phyloP scores from a whole-genome alignment of 2,888 invertebrate species.

The Norana najaformis region DNA sequence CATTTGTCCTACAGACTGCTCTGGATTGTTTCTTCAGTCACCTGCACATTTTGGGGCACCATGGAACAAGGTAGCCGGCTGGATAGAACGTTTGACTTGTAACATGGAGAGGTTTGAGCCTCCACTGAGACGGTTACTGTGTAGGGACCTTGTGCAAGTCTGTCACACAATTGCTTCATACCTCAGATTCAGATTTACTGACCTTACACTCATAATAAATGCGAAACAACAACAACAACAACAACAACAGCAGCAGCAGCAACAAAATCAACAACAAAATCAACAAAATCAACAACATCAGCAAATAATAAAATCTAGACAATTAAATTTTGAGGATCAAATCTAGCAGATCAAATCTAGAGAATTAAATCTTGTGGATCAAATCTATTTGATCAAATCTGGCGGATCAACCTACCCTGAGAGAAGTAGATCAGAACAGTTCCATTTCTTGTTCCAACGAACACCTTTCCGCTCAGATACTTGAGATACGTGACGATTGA shows the following conservation, averaged over 20 bases:
- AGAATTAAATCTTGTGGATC: background rate
- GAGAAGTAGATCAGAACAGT: conserved; percentile 8
- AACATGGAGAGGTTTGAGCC: background rate
- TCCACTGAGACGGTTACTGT: background rate
- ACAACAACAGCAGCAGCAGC: too few species aligned
- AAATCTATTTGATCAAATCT: background rate
- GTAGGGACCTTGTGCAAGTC: background rate
- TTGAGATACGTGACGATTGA: conserved; percentile 74
- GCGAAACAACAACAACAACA: too few species aligned
- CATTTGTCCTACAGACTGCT: background rate
- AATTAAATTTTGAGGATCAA: too few species aligned
- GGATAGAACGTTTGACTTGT: background rate
- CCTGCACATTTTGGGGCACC: background rate
- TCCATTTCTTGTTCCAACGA: conserved; percentile 77
- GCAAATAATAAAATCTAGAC: too few species aligned
- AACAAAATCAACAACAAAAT: too few species aligned
- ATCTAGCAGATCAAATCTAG: too few species aligned
- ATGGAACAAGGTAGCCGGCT: background rate
- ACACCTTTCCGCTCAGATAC: conserved; percentile 84
- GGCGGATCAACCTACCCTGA: background rate
- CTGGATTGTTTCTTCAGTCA: background rate
- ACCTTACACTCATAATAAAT: too few species aligned
- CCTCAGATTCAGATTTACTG: too few species aligned
- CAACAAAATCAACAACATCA: too few species aligned
- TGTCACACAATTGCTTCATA: background rate